Base-by-base conservation (phyloP, 2,888 invertebrate genomes). In the Plutella xylostella region DNA sequence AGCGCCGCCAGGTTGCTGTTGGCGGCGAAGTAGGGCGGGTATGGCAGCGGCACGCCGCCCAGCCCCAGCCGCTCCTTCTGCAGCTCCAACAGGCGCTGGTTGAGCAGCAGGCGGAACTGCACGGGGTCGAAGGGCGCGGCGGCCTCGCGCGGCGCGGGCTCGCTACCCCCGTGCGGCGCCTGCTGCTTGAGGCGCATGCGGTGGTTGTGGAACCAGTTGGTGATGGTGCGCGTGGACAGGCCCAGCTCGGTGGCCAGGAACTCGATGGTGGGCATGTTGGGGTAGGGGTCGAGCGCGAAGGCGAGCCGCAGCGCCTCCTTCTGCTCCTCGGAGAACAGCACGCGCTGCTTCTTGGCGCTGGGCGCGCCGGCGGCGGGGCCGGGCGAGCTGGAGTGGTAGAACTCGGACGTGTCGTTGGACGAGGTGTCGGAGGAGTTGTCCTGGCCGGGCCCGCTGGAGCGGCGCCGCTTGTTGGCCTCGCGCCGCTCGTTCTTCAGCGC, bases 141-240 rank as follows among this genome's bases (percentile, higher is more conserved):
- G 18, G 89, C 86, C 55, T 90, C 91, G 61, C 92, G 92, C 18
- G 91, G 85, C 30, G 91, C 88, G 2, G 92, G 91, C 9, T 91
- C 90, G 46, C 91, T 89, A 42, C 91, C 90, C 1, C 92, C 90
- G 61, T 93, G 93, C 1, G 94, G 93, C 43, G 90, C 90, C 65
- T 94, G 93, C 67, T 95, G 94, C 78, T 98, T 98, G 66, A 97
- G 88, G 51, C 99, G 89, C 96, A 99, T 99, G 59, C 99, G 90
- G 72, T 99, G 98, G 73, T 99, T 99, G 86, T 99, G 98, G 87
- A 99, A 99, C 99, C 99, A 99, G 78, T 99, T 99, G 49, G 97
- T 97, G 61, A 99, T 98, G 45, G 98, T 98, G 56, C 98, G 88
- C 42, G 97, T 92, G 5, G 96, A 94, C 33, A 99, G 86, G 7